These are phyloP conservation scores for Callorhinus ursinus DNA, from an alignment of 2,113 vertebrate genomes.

Conservation along the genomic window DNA sequence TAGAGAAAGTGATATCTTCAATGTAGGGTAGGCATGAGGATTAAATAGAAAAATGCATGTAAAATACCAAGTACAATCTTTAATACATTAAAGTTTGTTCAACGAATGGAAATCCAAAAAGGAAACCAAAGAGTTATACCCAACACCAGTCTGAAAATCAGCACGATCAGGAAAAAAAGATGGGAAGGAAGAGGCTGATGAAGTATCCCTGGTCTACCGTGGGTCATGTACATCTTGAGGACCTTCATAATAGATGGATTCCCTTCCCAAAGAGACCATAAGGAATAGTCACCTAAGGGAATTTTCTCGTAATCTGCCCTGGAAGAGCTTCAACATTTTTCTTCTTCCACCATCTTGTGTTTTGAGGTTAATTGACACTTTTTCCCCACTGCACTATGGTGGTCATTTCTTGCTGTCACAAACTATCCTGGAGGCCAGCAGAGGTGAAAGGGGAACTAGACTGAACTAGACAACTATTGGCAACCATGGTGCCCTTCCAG, in stretches of 20 bases:
- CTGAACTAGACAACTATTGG: background rate
- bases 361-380: background rate
- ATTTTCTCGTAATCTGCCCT: background rate
- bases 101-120: slow-evolving; percentile 43
- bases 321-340: background rate
- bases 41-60: background rate
- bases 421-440: background rate
- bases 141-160: background rate
- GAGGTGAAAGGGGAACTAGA: background rate
- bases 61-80: background rate
- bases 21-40: background rate
- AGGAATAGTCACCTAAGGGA: background rate
- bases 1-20: background rate
- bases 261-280: background rate
- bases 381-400: background rate
- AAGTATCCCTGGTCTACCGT: background rate
- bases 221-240: background rate
- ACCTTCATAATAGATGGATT: background rate
- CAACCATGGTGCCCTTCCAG: background rate
- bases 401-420: slow-evolving; percentile 3
- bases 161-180: background rate
- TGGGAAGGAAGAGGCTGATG: background rate
- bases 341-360: background rate
- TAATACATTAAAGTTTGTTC: background rate
- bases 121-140: background rate